phyloP scores from a whole-genome alignment of 2,888 invertebrate genomes.

The Troides aeacus region DNA sequence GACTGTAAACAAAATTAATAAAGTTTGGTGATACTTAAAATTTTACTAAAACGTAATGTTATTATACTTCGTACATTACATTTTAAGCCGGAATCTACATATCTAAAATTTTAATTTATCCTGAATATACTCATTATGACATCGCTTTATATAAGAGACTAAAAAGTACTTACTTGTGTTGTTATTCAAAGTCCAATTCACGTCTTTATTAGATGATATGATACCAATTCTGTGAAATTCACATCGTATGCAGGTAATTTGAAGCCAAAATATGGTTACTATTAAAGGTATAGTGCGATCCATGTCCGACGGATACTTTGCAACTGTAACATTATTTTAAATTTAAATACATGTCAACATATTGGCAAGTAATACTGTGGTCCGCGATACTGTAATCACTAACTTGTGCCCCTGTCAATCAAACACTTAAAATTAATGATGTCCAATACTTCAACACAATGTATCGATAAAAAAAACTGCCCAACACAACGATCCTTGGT shows the following conservation, averaged over 20 bases:
- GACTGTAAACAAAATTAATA: no score
- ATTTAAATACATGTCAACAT: not conserved
- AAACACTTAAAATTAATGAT: conserved; percentile 15
- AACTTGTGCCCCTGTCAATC: conserved; percentile 20
- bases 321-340: conserved; percentile 18
- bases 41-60: no score
- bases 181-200: conserved; percentile 59
- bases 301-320: conserved; percentile 3
- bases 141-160: not conserved
- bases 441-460: not conserved
- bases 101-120: not conserved
- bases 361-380: conserved; percentile 10
- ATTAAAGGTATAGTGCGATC: not conserved
- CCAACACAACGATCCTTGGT: no score
- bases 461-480: conserved; percentile 12
- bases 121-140: not conserved
- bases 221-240: conserved; percentile 31
- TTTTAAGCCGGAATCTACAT: not conserved
- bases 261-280: conserved; percentile 8
- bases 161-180: conserved; percentile 64
- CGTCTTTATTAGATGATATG: conserved; percentile 34
- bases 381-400: conserved; percentile 22
- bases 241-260: conserved; percentile 4
- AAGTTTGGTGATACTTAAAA: no score
- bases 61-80: no score